These are phyloP conservation scores for Epinotia demarniana DNA, from an alignment of 2,888 invertebrate genomes.

Conservation along the genomic window DNA sequence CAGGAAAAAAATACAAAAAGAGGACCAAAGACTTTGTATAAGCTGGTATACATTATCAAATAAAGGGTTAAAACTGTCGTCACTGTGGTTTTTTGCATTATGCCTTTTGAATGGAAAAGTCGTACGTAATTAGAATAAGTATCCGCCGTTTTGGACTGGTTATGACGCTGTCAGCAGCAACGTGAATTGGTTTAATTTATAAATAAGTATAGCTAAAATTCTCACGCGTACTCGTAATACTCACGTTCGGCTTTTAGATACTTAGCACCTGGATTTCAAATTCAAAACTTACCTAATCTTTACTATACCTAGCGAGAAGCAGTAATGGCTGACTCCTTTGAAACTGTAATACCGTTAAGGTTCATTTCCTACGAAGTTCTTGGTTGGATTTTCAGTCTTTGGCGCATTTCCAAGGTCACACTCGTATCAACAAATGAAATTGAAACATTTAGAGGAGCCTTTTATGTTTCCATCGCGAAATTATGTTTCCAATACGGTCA, in stretches of 20 bases:
- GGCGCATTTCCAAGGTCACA: slow-evolving; percentile 41
- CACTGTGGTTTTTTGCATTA: not conserved
- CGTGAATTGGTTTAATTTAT: too few relatives aligned
- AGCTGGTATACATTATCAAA: too few relatives aligned
- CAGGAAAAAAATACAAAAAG: too few relatives aligned
- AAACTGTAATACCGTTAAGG: slow-evolving; percentile 21
- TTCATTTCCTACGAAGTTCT: slow-evolving; percentile 33
- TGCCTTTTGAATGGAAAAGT: not conserved
- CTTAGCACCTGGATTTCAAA: too few relatives aligned
- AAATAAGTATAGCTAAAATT: too few relatives aligned
- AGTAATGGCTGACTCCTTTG: slow-evolving; percentile 10
- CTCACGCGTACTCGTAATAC: too few relatives aligned
- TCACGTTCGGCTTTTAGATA: too few relatives aligned
- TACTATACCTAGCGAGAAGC: not conserved
- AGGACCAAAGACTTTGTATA: too few relatives aligned
- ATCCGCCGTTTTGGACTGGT: too few relatives aligned
- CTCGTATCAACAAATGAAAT: slow-evolving; percentile 24
- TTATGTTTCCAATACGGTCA: not conserved
- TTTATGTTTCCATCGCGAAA: slow-evolving; percentile 10
- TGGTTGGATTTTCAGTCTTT: slow-evolving; percentile 25
- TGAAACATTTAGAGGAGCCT: slow-evolving; percentile 14
- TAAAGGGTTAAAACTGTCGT: too few relatives aligned
- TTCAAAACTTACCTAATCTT: not conserved
- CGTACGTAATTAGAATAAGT: too few relatives aligned
- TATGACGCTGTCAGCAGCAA: too few relatives aligned